Percentiles rank a stretch among this genome's conserved stretches.
phyloP scores from a whole-genome alignment of 2,888 invertebrate genomes.

The Ennomos quercinarius region DNA sequence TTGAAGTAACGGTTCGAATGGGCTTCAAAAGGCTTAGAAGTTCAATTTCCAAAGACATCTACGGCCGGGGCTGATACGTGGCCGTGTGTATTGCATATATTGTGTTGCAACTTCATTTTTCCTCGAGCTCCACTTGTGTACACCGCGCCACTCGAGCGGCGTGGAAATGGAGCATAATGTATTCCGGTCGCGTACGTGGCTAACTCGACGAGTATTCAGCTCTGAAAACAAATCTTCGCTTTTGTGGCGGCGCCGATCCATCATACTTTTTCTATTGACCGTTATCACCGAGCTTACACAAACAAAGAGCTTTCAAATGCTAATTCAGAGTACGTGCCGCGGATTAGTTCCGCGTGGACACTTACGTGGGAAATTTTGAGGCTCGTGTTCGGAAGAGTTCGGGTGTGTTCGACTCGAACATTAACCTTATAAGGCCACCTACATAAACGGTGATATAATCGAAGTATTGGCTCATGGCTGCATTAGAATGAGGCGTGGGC shows the following conservation, averaged over 20 bases:
- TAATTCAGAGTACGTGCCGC: constrained; percentile 78
- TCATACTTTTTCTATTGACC: constrained; percentile 82
- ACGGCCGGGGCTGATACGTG: constrained; percentile 46
- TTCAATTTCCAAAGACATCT: constrained; percentile 53
- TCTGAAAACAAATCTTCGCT: constrained; percentile 81
- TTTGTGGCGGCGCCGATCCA: constrained; percentile 74
- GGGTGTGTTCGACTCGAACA: constrained; percentile 58
- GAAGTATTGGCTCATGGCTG: constrained; percentile 70
- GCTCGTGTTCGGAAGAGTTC: constrained; percentile 28
- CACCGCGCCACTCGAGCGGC: constrained; percentile 53
- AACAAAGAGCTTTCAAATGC: constrained; percentile 82
- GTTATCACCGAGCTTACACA: constrained; percentile 76
- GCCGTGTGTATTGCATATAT: constrained; percentile 49
- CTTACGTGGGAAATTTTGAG: constrained; percentile 70
- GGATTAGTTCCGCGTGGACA: constrained; percentile 73
- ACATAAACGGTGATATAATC: constrained; percentile 82
- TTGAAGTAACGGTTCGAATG: constrained; percentile 46
- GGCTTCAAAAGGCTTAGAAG: constrained; percentile 49
- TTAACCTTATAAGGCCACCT: constrained; percentile 84
- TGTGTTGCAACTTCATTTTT: constrained; percentile 54
- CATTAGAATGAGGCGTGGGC: constrained; percentile 68
- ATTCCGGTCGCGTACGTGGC: constrained; percentile 75
- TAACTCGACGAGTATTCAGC: constrained; percentile 76
- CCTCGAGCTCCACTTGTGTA: constrained; percentile 48
- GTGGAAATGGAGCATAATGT: constrained; percentile 58